phyloP scores from a whole-genome alignment of 2,797 vertebrate species.

The Pelobates cultripes region DNA sequence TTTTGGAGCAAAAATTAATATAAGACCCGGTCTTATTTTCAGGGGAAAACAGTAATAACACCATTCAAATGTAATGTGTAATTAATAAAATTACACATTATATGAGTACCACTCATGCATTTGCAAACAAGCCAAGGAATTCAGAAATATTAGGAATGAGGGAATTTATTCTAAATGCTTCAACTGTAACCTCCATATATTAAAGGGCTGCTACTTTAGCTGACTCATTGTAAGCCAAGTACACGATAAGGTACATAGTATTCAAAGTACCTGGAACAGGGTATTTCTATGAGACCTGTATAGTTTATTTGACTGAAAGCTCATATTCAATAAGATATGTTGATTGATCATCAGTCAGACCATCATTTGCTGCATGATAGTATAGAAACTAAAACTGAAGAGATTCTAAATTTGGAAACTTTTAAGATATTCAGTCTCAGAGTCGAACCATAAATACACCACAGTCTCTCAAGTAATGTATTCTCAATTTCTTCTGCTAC shows the following conservation, averaged over 20 bases:
- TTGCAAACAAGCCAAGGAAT: no score
- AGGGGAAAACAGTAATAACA: no score
- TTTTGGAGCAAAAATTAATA: no score
- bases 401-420: constrained; percentile 22
- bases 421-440: constrained; percentile 14
- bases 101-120: no score
- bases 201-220: no score
- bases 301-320: constrained; percentile 15
- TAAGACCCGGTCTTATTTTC: no score
- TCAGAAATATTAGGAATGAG: no score
- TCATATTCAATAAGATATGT: neutral
- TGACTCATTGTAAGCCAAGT: neutral
- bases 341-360: constrained; percentile 25
- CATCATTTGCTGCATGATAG: constrained; percentile 25
- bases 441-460: constrained; percentile 9
- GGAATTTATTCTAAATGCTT: no score
- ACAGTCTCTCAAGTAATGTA: constrained; percentile 4
- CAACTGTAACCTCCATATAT: no score
- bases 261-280: constrained; percentile 18
- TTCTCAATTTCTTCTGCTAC: constrained; percentile 4
- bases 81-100: no score
- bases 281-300: neutral
- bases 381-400: constrained; percentile 3
- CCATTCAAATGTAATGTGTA: no score
- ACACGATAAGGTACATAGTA: neutral